Evolutionary conservation across 2,113 vertebrate species (phyloP).

Genomic region (Chloropsis cyanopogon): DNA sequence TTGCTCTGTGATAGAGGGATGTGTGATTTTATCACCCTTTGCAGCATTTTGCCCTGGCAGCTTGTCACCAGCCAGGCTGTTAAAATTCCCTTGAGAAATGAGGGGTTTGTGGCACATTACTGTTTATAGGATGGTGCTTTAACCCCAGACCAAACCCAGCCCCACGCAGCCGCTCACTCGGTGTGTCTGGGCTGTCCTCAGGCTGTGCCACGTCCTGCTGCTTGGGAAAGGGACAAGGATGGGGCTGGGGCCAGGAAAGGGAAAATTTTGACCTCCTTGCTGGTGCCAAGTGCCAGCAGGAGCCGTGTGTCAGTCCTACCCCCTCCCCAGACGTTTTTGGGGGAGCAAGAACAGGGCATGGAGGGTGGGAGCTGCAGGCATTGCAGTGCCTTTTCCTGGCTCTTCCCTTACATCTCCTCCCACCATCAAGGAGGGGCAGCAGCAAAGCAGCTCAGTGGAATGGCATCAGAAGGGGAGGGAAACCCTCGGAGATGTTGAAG

Average conservation of each 20-base stretch:
- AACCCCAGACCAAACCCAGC: background rate
- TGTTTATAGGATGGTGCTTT: background rate
- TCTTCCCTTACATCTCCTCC: background rate
- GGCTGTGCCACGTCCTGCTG: background rate
- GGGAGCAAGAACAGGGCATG: background rate
- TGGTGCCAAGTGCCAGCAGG: background rate
- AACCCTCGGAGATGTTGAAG: background rate
- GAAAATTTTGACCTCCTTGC: rapidly evolving
- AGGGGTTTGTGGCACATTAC: background rate
- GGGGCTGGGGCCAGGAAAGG: background rate
- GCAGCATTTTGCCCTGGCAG: background rate
- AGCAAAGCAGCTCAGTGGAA: background rate
- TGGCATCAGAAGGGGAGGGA: background rate
- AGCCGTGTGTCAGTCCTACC: rapidly evolving
- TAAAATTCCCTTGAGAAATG: background rate
- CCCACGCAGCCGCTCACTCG: rapidly evolving
- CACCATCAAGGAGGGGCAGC: background rate
- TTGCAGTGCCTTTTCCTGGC: background rate
- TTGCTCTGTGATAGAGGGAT: background rate
- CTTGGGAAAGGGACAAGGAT: background rate
- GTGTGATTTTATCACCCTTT: background rate
- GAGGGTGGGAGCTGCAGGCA: background rate
- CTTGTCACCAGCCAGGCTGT: background rate
- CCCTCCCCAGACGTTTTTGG: rapidly evolving
- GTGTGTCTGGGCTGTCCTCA: rapidly evolving